Evolutionary conservation across 2,113 vertebrate species (phyloP), one percentile per base, ranked within the genome.

Genomic region (Chamaea fasciata): DNA sequence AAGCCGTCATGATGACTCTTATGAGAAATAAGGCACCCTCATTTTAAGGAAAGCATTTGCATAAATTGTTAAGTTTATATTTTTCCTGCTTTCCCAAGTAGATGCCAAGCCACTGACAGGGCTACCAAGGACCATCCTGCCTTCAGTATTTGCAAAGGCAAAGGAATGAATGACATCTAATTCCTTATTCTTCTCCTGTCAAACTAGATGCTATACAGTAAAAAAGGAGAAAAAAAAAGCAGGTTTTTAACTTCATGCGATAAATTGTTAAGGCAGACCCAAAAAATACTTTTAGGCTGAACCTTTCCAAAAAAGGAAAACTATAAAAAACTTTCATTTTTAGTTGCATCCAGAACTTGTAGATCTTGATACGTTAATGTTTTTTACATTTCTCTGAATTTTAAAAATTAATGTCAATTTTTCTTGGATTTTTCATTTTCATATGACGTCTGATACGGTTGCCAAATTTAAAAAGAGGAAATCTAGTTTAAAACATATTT

Each of bases 291-390:
- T 83, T 83, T 59, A 31, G 6, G 13, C 10, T 0, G 2, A 7
- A 63, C 1, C 3, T 55, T 63, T n/a, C 49, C 4, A 83, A 56
- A 89, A 73, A 15, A 4, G 21, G 11, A 64, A 83, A 89, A 63
- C 11, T 19, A 64, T 30, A 57, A 64, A n/a, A 1, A 2, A 0
- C 1, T 31, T 57, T 30, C 0, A 33, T 35, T 83, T 82, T 64
- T 31, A 30, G 14, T 76, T 27, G 39, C 2, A 59, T 73, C n/a
- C 59, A 64, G 69, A 90, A 64, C 8, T 50, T 88, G 5, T 30
- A 55, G 42, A n/a, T 39, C 13, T 71, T 42, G 26, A 55, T 26
- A 30, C 17, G 41, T 24, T 46, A 33, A 23, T 60, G 4, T 30
- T 78, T 89, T 23, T 14, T 30, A 9, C 2, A 33, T 56, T 56